A percentile compares a stretch with the other conserved stretches of the same genome.
phyloP scores from a whole-genome alignment of 2,888 invertebrate species.

The Polydesmus complanatus region DNA sequence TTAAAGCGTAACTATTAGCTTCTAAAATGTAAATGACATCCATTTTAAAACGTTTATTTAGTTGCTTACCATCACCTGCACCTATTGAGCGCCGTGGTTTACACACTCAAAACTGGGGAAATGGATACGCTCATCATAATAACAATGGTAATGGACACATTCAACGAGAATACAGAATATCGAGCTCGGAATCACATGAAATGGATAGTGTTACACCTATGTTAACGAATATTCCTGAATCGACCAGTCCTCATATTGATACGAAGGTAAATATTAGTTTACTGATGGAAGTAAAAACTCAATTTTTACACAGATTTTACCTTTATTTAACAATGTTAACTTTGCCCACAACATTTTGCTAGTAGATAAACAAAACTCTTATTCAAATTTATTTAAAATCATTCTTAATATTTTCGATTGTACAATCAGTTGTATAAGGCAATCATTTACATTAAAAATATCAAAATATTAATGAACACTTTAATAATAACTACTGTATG shows the following conservation, averaged over 20 bases:
- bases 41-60: too few relatives aligned
- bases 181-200: conserved; percentile 24
- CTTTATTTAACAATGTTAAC: background rate
- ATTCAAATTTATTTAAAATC: too few relatives aligned
- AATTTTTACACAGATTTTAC: background rate
- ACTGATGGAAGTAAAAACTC: background rate
- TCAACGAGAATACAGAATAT: conserved; percentile 14
- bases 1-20: background rate
- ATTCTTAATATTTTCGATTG: too few relatives aligned
- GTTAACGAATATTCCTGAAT: conserved; percentile 26
- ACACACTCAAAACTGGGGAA: conserved; percentile 18
- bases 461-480: too few relatives aligned
- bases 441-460: too few relatives aligned
- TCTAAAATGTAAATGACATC: background rate
- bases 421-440: too few relatives aligned
- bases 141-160: conserved; percentile 20
- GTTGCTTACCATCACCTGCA: conserved; percentile 14
- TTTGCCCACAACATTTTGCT: background rate
- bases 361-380: too few relatives aligned
- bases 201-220: conserved; percentile 32
- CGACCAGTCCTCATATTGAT: conserved; percentile 35
- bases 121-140: conserved; percentile 20
- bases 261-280: conserved; percentile 37
- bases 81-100: conserved; percentile 15
- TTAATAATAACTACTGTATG: too few relatives aligned